These are phyloP conservation scores for Gerris lacustris DNA, from an alignment of 2,888 invertebrate species.

Conservation along the genomic window DNA sequence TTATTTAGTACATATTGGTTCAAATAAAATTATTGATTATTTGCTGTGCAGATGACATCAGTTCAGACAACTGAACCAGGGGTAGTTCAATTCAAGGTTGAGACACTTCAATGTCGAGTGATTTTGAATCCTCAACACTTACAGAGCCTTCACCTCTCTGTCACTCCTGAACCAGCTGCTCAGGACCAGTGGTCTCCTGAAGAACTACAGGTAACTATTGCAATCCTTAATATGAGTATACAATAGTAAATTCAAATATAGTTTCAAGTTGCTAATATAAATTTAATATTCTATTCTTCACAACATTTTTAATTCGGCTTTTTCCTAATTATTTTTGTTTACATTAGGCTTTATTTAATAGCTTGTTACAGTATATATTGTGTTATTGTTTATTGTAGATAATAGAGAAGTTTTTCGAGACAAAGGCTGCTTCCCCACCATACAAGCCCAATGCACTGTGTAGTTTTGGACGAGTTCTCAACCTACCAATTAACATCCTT, in stretches of 20 bases:
- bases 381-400: constrained; percentile 41
- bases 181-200: constrained; percentile 78
- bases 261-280: not conserved
- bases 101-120: constrained; percentile 74
- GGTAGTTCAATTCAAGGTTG: constrained; percentile 81
- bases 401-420: constrained; percentile 86
- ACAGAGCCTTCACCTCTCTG: constrained; percentile 79
- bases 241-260: not conserved
- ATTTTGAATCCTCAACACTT: constrained; percentile 75
- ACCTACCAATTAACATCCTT: constrained; percentile 71
- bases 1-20: no score
- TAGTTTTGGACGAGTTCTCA: constrained; percentile 73
- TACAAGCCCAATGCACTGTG: constrained; percentile 80
- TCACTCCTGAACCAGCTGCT: constrained; percentile 64
- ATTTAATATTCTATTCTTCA: not conserved
- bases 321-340: no score
- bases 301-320: not conserved
- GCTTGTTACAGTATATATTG: no score
- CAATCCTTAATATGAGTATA: constrained; percentile 14
- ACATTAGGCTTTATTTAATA: no score
- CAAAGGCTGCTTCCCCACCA: constrained; percentile 75
- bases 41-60: constrained; percentile 46
- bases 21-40: no score
- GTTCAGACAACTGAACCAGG: constrained; percentile 70
- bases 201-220: constrained; percentile 55